Base-by-base conservation (phyloP, 2,888 invertebrate genomes). In the Steinernema scapterisci region DNA sequence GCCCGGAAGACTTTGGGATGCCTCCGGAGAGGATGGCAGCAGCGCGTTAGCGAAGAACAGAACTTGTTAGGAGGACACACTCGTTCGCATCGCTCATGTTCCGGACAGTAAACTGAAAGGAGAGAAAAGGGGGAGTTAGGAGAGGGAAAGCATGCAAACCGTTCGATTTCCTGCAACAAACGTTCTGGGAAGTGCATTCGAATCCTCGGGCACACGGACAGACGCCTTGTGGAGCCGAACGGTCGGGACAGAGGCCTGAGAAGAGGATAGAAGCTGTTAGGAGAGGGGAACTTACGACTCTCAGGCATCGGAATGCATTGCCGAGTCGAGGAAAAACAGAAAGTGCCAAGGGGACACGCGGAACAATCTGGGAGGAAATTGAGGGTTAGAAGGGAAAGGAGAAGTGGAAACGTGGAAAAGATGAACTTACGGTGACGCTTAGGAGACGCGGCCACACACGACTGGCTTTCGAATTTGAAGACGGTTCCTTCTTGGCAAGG, bases 391-490 rank as follows among this genome's bases (percentile, higher is more conserved):
- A 1, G 63, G 71, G 31, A 25, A 70, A 31, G 48, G 21, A 31
- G 44, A 45, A 9, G 43, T 44, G 23, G 31, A 44, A 70, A 38
- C 23, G 19, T 38, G 16, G 48, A 46, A 56, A 9, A 2, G 71
- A 19, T 13, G 19, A n/a, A 71, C 71, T 71, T 45, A 48, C 71
- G 48, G 71, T 48, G 48, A 45, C 71, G 46, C 13, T 48, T 71
- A 6, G 71, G 13, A 1, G n/a, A 13, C 11, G 43, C 46, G 44
- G 81, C 83, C 75, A 86, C 81, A 76, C 87, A 87, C 27, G 86
- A 81, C 76, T 87, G 87, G 72, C 85, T 84, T 76, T 86, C 85
- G 79, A 87, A 87, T 80, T 82, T 85, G 83, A 87, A 87, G 76
- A 81, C 76, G 76, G 83, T 83, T 56, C 80, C 82, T 27, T 83